A percentile compares a stretch with the other conserved stretches of the same genome.
These are phyloP conservation scores for Notocelia uddmanniana DNA, from an alignment of 2,888 invertebrate species.

Conservation along the genomic window DNA sequence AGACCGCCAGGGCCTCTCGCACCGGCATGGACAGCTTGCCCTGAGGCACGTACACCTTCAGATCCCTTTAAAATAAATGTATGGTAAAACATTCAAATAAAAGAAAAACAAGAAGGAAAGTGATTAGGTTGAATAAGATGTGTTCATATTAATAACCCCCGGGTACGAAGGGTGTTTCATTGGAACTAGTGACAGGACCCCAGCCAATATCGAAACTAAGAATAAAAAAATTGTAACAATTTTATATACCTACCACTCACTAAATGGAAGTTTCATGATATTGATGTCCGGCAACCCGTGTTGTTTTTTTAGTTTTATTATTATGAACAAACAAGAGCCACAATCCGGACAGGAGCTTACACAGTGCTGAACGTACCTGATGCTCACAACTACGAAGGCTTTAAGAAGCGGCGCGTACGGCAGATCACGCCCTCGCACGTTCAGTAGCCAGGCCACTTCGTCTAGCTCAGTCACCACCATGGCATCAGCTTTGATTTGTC, in stretches of 20 bases:
- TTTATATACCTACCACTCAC: too few species aligned
- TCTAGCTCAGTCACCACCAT: conserved; percentile 94
- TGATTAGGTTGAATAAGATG: too few species aligned
- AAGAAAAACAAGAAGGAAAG: too few species aligned
- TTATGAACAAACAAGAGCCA: too few species aligned
- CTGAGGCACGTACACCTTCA: conserved; percentile 90
- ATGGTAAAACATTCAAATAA: not conserved
- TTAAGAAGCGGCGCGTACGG: conserved; percentile 92
- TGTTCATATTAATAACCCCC: too few species aligned
- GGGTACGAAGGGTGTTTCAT: too few species aligned
- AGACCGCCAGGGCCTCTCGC: conserved; percentile 81
- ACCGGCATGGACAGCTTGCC: conserved; percentile 87
- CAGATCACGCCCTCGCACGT: conserved; percentile 94
- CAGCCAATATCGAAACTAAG: too few species aligned
- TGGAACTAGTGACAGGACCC: too few species aligned
- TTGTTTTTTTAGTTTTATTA: too few species aligned
- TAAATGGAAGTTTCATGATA: too few species aligned
- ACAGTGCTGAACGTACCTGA: conserved; percentile 52
- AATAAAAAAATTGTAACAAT: too few species aligned
- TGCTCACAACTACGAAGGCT: conserved; percentile 90
- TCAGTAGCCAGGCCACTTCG: conserved; percentile 94
- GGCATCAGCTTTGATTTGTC: conserved; percentile 88
- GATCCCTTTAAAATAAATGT: conserved; percentile 64
- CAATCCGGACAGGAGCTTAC: not conserved
- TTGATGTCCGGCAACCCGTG: too few species aligned